These are phyloP conservation scores for Plodia interpunctella DNA, from an alignment of 1,140 invertebrate genomes.

Conservation along the genomic window DNA sequence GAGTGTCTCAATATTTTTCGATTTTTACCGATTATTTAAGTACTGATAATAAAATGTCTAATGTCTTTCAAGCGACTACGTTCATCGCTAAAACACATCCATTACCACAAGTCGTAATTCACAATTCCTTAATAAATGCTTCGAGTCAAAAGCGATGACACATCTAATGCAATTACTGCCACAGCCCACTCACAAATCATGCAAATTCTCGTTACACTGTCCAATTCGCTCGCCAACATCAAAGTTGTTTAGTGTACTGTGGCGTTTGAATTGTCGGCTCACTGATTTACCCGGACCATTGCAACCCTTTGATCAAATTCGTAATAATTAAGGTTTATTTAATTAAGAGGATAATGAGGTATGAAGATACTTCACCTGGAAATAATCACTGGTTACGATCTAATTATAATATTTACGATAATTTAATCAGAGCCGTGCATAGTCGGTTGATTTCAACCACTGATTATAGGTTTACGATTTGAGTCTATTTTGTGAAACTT, in stretches of 20 bases:
- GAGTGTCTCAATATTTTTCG: too few relatives aligned
- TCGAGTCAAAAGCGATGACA: constrained; percentile 48
- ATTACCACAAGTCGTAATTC: constrained; percentile 55
- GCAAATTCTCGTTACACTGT: not conserved
- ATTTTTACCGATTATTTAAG: too few relatives aligned
- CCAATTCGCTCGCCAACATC: not conserved
- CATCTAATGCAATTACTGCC: constrained; percentile 45
- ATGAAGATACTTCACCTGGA: constrained; percentile 40
- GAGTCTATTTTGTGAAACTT: too few relatives aligned
- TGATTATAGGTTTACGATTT: too few relatives aligned
- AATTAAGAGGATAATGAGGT: constrained; percentile 46
- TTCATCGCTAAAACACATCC: constrained; percentile 33
- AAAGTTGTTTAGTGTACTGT: not conserved
- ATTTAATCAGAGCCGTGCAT: not conserved
- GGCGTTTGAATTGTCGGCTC: constrained; percentile 1
- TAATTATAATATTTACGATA: not conserved
- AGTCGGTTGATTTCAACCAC: not conserved
- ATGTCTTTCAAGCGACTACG: constrained; percentile 9
- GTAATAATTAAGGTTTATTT: constrained; percentile 17
- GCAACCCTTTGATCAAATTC: constrained; percentile 49
- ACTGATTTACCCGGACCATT: constrained; percentile 33
- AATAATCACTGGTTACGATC: constrained; percentile 30
- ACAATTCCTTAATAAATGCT: constrained; percentile 54
- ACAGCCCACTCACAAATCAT: constrained; percentile 18
- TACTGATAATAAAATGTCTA: constrained; percentile 1